These are phyloP conservation scores for Cenopis cana DNA, from an alignment of 2,888 invertebrate genomes.

Conservation along the genomic window DNA sequence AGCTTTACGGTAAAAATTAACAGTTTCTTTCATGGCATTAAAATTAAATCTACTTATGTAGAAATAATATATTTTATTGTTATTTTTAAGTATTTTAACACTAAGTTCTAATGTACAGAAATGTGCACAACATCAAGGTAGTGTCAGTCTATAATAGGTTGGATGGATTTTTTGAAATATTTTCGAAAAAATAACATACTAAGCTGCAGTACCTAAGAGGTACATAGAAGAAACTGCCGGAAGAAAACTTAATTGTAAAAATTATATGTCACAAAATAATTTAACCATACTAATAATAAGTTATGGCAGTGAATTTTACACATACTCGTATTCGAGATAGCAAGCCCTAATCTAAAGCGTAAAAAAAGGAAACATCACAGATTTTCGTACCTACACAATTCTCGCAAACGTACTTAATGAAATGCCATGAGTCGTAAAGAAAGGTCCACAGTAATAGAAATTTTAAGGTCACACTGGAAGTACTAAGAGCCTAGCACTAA, in stretches of 20 bases:
- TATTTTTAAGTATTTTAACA: conserved; percentile 65
- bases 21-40: conserved; percentile 63
- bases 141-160: conserved; percentile 84
- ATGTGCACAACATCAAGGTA: conserved; percentile 81
- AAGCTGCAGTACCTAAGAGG: conserved; percentile 54
- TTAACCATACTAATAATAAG: conserved; percentile 47
- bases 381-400: conserved; percentile 72
- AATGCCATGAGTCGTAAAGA: conserved; percentile 65
- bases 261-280: conserved; percentile 38
- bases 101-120: conserved; percentile 76
- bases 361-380: conserved; percentile 76
- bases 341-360: conserved; percentile 61
- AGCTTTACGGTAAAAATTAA: conserved; percentile 53
- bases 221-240: conserved; percentile 28
- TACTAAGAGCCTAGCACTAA: conserved; percentile 72
- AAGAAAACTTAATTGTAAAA: conserved; percentile 34
- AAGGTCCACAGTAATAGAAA: conserved; percentile 63
- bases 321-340: conserved; percentile 49
- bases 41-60: conserved; percentile 58
- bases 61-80: conserved; percentile 56
- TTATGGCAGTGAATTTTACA: conserved; percentile 59
- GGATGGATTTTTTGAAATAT: conserved; percentile 77
- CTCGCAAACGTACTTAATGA: conserved; percentile 58
- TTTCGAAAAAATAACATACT: conserved; percentile 54
- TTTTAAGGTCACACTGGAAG: conserved; percentile 82